A percentile compares a stretch with the other conserved stretches of the same genome.
phyloP scores from a whole-genome alignment of 2,888 invertebrate species.

The Siphlonurus alternatus region DNA sequence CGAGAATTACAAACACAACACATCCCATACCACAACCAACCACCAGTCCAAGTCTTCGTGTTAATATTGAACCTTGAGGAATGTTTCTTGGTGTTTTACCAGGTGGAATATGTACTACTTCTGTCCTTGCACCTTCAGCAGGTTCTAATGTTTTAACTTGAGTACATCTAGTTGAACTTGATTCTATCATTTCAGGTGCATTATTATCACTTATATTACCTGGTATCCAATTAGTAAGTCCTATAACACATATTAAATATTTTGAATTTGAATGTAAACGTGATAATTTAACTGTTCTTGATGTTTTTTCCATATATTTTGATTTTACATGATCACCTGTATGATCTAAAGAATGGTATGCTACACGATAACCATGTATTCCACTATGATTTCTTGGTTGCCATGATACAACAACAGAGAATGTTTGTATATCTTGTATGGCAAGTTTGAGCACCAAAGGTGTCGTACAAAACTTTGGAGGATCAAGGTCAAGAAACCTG shows the following conservation, averaged over 20 bases:
- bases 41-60: conserved; percentile 64
- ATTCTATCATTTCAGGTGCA: conserved; percentile 30
- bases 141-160: conserved; percentile 31
- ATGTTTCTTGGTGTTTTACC: conserved; percentile 26
- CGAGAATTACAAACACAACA: conserved; percentile 65
- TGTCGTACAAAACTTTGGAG: conserved; percentile 68
- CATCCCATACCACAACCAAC: conserved; percentile 77
- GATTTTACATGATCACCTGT: conserved; percentile 54
- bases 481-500: conserved; percentile 57
- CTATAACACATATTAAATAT: conserved; percentile 75
- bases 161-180: conserved; percentile 57
- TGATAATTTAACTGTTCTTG: conserved; percentile 54
- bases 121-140: conserved; percentile 6
- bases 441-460: conserved; percentile 69
- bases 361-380: conserved; percentile 61
- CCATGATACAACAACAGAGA: conserved; percentile 76
- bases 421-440: conserved; percentile 75
- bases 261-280: conserved; percentile 61
- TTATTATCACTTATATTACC: neutral
- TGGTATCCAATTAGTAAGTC: conserved; percentile 45
- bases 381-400: conserved; percentile 67
- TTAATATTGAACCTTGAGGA: conserved; percentile 45
- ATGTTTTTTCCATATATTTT: conserved; percentile 52
- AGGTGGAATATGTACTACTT: conserved; percentile 19
- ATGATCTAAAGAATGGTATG: conserved; percentile 54